phyloP scores from a whole-genome alignment of 2,113 vertebrate species.

The Paracanthobrama guichenoti region DNA sequence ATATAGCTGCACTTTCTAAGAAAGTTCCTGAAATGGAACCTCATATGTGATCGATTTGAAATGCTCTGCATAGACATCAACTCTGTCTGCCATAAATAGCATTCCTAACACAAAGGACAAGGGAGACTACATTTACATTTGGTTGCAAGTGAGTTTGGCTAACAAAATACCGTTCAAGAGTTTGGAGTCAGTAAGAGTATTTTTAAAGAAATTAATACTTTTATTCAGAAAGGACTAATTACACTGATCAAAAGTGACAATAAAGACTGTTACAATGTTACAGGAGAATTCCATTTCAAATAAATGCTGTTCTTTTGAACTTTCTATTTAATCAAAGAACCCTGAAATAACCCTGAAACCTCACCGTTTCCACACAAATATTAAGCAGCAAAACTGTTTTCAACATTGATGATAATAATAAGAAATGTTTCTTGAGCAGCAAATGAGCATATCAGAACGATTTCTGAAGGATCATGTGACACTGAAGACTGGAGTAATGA shows the following conservation, averaged over 20 bases:
- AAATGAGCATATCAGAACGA: neutral
- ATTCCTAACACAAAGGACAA: neutral
- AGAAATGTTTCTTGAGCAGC: neutral
- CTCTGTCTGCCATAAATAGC: neutral
- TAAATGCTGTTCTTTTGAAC: neutral
- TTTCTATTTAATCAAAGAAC: neutral
- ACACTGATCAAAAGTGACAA: neutral
- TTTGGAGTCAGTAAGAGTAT: neutral
- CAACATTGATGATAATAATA: neutral
- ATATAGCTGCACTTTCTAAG: neutral
- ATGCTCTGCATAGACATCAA: neutral
- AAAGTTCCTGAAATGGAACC: neutral
- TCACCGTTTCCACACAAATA: neutral
- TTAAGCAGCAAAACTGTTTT: neutral
- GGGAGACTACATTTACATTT: neutral
- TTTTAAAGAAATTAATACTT: too few species aligned
- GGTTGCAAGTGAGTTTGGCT: neutral
- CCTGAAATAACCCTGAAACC: neutral
- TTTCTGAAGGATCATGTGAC: neutral
- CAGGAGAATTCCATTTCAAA: constrained; percentile 12
- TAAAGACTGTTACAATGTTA: neutral
- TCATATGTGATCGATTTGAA: neutral
- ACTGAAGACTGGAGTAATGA: neutral
- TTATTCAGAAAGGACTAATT: neutral
- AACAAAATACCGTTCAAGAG: neutral